Base-by-base conservation (phyloP, 2,113 vertebrate species). In the Corythaeola cristata region DNA sequence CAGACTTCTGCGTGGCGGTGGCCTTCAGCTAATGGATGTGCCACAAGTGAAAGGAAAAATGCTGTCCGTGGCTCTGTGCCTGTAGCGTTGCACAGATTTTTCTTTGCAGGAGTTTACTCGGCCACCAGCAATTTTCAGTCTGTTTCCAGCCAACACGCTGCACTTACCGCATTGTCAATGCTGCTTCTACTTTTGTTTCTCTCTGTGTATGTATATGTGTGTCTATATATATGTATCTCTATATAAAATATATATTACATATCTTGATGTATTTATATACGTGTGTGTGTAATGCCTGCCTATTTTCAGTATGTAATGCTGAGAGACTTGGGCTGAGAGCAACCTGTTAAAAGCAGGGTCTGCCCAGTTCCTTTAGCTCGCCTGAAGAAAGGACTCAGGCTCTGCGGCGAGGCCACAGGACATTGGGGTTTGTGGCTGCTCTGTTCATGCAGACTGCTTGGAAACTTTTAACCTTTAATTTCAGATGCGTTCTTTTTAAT, bases 391-490 rank as follows among this genome's bases (percentile, higher is more conserved):
- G 66, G 27, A 19, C 11, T 14, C 39, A 16, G 45, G 33, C 75
- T 81, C 33, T 77, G 83, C 2, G 7, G 41, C 1, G 10, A 76
- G 69, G 64, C 74, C 58, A 14, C 26, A 30, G 67, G 55, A 26
- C 2, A 0, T 12, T 52, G 76, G 22, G 14, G 7, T 69, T 85
- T 73, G 78, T 27, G 71, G 26, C 86, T 68, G 23, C 53, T 58
- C 32, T 60, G 41, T 86, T 93, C 3, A 1, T 58, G 37, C 53
- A 76, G 59, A 5, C 19, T 27, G 3, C 77, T 82, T 80, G 87
- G 92, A 96, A 91, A 83, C 15, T 16, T 88, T 68, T 88, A 91
- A 64, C 83, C 74, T 94, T 96, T 89, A 56, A 71, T 88, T 90
- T 84, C 76, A 83, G 67, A 12, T 45, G 30, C 2, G 2, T 78